Base-by-base conservation (phyloP, 1,140 invertebrate genomes). In the Acromyrmex echinatior region DNA sequence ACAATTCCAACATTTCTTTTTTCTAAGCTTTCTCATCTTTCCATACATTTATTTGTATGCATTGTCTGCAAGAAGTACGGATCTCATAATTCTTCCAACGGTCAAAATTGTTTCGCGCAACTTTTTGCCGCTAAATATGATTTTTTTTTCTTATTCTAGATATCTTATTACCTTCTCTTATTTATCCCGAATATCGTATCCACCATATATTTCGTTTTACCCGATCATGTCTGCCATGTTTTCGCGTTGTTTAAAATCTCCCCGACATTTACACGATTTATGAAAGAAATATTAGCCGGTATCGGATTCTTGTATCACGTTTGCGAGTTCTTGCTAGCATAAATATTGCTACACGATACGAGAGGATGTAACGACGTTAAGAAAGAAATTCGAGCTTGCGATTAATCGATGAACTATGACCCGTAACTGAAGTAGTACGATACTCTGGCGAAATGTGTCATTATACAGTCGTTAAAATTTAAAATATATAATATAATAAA, bases 261-360 rank as follows among this genome's bases (percentile, higher is more conserved):
- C 21, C 51, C 35, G 71, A 31, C 35, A 77, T 66, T 62, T 73
- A 60, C 68, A 35, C 73, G 78, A 86, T 62, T 66, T 77, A 88
- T 88, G 89, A 90, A 88, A 90, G 87, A 90, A 90, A 87, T 90
- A 90, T 87, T 90, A 90, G 77, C 87, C 70, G 80, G 28, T 70
- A 90, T 90, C 88, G 89, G 78, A 81, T 76, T 53, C 45, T 89
- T 62, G 56, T 35, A 68, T 39, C 62, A 35, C 10, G 31, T 49
- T 58, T 63, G 53, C 79, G 16, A 82, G 68, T 82, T 82, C 79
- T 76, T 49, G 70, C 39, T 58, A 53, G 58, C 70, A 76, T 76
- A 76, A 84, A 84, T 84, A 76, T 84, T 62, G 70, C 56, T 74
- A 82, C 39, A 39, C 68, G 80, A 84, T 84, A 62, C 56, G 80